Conservation (phyloP, 2,113 vertebrate genomes). For the Smithornis capensis region DNA sequence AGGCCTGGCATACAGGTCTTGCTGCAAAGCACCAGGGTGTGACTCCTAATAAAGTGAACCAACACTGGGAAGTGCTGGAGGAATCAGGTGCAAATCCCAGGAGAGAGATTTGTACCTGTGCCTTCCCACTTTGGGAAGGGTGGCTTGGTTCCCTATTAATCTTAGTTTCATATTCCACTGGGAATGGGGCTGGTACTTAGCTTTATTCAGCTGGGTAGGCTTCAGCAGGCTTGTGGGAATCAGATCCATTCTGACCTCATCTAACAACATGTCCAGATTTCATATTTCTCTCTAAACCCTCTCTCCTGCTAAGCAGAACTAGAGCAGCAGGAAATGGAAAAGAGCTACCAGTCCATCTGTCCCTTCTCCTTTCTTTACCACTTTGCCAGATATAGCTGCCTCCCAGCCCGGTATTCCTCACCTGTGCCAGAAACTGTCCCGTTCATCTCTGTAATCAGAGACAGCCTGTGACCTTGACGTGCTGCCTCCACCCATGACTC, state of each 20-base stretch:
- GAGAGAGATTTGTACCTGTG: neutral
- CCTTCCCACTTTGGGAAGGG: neutral
- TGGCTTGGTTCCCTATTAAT: neutral
- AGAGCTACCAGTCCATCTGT: neutral
- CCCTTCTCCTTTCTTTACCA: neutral
- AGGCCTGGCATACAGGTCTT: neutral
- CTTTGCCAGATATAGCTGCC: neutral
- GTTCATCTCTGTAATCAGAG: conserved; percentile 75
- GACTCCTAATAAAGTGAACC: rapidly evolving
- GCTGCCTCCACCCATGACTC: conserved; percentile 63
- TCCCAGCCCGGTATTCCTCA: neutral
- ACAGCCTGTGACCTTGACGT: conserved; percentile 70
- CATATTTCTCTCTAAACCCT: neutral
- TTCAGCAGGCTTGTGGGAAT: neutral
- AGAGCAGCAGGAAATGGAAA: neutral
- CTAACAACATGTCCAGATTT: neutral
- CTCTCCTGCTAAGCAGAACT: neutral
- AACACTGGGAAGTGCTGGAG: neutral
- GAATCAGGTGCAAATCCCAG: neutral
- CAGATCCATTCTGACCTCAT: neutral
- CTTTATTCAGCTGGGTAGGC: neutral
- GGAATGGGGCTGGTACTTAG: neutral
- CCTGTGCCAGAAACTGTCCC: conserved; percentile 76
- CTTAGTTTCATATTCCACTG: neutral
- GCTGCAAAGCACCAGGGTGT: neutral